Evolutionary conservation across 2,113 vertebrate species (phyloP), one percentile per base, ranked within the genome.

Genomic region (Tenrec ecaudatus): DNA sequence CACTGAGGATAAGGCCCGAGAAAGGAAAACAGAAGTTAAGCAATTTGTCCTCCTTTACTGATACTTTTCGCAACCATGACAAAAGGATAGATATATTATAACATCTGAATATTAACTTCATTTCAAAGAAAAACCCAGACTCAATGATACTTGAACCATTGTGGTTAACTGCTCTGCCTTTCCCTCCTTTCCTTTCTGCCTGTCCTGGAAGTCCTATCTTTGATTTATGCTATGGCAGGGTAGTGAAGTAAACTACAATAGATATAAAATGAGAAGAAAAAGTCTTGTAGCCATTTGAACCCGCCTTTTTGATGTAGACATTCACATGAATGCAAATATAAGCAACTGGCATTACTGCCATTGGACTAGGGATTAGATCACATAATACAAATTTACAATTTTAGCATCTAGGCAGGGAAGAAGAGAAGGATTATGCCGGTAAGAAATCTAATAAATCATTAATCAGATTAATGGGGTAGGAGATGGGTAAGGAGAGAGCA

Each of bases 401-500:
- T 69, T 20, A 86, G 43, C 25, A 93, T 36, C 29, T 80, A 3
- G 82, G 64, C 0, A 88, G 57, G 29, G 31, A 73, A n/a, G 19
- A 92, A 66, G 3, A 90, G 85, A 68, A 88, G 75, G 23, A 78
- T 60, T 20, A 73, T 20, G 85, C 0, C n/a, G 78, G 76, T 20
- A 84, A 47, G 71, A 89, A 91, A 88, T 15, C 0, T 43, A 80
- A 64, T 82, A 76, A 94, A 94, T 82, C 78, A 87, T 76, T 71
- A 47, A 53, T 86, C 53, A 64, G 22, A 31, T 43, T 83, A 75
- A 76, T 11, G 14, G 12, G 57, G 4, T 69, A 20, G 9, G 43
- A 27, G 75, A 9, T 86, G n/a, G 43, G 23, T 84, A 12, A 89
- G 58, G 16, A 89, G 58, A 95, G 90, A 86, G 53, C 23, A 86